These are phyloP conservation scores for Neelides folsomi DNA, from an alignment of 2,888 invertebrate genomes.

Conservation along the genomic window DNA sequence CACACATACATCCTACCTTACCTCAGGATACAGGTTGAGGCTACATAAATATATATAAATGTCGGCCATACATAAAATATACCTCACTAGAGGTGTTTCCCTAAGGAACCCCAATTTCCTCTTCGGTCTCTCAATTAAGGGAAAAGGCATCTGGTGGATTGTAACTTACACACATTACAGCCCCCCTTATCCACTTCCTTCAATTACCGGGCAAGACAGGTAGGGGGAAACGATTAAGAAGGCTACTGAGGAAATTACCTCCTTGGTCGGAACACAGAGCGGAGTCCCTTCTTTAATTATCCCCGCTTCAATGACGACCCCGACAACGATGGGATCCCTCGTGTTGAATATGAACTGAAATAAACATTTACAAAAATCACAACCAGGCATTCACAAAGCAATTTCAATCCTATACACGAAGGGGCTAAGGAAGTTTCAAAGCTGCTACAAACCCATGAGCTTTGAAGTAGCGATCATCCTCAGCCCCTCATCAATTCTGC, in stretches of 20 bases:
- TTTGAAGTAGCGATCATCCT: neutral
- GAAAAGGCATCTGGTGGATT: no score
- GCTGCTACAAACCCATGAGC: neutral
- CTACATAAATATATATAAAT: no score
- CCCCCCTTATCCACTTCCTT: no score
- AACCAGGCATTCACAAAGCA: neutral
- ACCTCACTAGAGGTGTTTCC: no score
- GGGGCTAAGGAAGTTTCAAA: neutral
- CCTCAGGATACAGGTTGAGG: no score
- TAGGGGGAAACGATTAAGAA: conserved; percentile 11
- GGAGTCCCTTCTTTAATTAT: conserved; percentile 92
- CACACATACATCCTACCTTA: no score
- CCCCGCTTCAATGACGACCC: conserved; percentile 90
- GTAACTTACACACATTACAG: no score
- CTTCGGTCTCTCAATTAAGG: no score
- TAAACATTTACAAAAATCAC: neutral
- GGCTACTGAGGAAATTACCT: conserved; percentile 45
- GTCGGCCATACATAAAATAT: no score
- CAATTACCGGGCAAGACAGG: neutral
- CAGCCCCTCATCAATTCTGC: neutral
- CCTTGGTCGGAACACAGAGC: conserved; percentile 90
- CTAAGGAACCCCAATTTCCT: no score
- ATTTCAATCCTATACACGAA: neutral
- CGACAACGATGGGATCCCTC: conserved; percentile 93
- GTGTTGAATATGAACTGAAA: conserved; percentile 90